A percentile compares a stretch with the other conserved stretches of the same genome.
These are phyloP conservation scores for Hippocampus kuda DNA, from an alignment of 2,797 vertebrate genomes.

Conservation along the genomic window DNA sequence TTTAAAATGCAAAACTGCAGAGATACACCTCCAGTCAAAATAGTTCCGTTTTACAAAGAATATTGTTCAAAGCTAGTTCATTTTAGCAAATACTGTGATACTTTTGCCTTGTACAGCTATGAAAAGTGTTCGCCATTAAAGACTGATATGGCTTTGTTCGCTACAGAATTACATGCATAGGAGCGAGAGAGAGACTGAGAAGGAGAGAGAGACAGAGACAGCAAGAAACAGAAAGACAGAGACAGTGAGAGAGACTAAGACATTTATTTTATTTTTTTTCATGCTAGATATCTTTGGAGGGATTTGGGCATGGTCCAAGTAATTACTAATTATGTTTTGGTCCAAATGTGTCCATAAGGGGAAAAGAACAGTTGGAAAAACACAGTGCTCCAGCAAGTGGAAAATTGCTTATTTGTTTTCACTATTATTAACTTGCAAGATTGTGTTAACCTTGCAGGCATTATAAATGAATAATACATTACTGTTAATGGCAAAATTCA, in stretches of 20 bases:
- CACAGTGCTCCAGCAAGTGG: not conserved
- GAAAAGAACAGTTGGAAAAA: not conserved
- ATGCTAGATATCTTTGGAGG: too few species aligned
- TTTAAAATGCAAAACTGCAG: conserved; percentile 18
- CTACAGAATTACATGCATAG: too few species aligned
- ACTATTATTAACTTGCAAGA: not conserved
- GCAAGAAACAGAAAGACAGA: too few species aligned
- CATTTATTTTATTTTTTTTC: too few species aligned
- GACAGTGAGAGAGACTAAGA: too few species aligned
- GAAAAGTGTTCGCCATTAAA: not conserved
- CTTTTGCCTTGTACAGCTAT: too few species aligned
- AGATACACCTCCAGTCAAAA: not conserved
- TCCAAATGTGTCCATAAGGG: not conserved
- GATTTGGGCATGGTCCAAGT: not conserved
- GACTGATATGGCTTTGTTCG: too few species aligned
- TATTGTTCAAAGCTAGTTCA: not conserved
- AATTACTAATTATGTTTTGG: not conserved
- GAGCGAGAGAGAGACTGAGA: too few species aligned
- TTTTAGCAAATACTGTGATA: not conserved
- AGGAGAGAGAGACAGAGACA: too few species aligned
- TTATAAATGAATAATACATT: too few species aligned
- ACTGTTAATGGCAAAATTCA: too few species aligned
- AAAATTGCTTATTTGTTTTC: not conserved
- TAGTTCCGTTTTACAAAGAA: not conserved
- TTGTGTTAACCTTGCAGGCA: conserved; percentile 1